Evolutionary conservation across 2,888 invertebrate species (phyloP).

Genomic region (Sarcophaga carnaria): DNA sequence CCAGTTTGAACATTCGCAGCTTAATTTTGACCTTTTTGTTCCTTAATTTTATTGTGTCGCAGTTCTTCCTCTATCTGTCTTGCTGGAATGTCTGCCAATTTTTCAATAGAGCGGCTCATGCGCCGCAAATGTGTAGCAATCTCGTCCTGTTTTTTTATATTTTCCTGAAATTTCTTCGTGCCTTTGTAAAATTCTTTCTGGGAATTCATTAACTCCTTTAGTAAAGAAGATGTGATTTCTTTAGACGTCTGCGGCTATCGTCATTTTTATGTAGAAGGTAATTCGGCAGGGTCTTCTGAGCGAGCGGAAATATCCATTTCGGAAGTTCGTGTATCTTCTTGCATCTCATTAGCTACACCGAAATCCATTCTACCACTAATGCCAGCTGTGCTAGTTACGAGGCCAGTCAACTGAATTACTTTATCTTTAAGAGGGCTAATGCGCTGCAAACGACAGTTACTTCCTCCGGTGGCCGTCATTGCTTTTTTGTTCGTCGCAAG

Average conservation of each 20-base stretch:
- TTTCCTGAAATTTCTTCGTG: neutral
- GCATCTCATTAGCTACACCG: conserved; percentile 22
- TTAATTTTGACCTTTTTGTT: conserved; percentile 4
- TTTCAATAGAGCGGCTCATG: neutral
- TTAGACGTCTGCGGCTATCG: conserved; percentile 7
- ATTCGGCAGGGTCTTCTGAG: conserved; percentile 23
- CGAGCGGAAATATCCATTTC: conserved; percentile 38
- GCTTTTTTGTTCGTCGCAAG: no score
- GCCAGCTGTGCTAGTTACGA: conserved; percentile 21
- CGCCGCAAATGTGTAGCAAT: conserved; percentile 6
- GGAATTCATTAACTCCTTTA: conserved; percentile 3
- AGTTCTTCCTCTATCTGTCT: conserved; percentile 10
- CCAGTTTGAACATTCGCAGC: neutral
- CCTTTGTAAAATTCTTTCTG: conserved; percentile 17
- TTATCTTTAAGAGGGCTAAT: no score
- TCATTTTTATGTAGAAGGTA: conserved; percentile 19
- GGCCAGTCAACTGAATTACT: no score
- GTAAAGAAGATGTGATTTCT: neutral
- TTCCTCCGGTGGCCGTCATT: no score
- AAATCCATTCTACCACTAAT: conserved; percentile 31
- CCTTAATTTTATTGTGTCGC: conserved; percentile 18
- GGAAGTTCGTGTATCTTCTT: conserved; percentile 19
- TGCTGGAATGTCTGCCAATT: neutral
- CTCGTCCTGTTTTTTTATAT: conserved; percentile 1
- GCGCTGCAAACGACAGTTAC: no score